These are phyloP conservation scores for Drosophila azteca DNA, from an alignment of 1,140 invertebrate genomes.

Conservation along the genomic window DNA sequence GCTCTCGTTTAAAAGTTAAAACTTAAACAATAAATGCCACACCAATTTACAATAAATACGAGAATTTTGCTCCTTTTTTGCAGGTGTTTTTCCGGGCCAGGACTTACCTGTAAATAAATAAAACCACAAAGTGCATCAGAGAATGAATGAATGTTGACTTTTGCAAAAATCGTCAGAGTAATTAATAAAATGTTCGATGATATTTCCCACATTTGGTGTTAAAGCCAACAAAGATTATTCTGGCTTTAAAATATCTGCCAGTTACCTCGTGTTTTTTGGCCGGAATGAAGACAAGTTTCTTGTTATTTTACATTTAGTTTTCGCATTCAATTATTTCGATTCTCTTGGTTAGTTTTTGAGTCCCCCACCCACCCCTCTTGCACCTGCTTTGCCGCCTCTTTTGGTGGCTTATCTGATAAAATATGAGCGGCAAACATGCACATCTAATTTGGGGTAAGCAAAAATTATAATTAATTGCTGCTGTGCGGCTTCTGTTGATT, in stretches of 20 bases:
- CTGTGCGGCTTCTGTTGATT: conserved; percentile 38
- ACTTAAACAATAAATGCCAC: conserved; percentile 36
- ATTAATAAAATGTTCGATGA: conserved; percentile 24
- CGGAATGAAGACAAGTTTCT: no score
- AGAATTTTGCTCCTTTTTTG: conserved; percentile 22
- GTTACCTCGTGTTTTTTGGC: no score
- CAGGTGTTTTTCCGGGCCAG: not conserved
- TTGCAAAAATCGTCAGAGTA: conserved; percentile 34
- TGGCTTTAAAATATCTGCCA: no score
- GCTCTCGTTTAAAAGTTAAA: conserved; percentile 9
- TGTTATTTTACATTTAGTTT: no score
- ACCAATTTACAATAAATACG: conserved; percentile 34
- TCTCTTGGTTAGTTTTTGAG: no score
- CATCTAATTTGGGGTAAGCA: conserved; percentile 64
- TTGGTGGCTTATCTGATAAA: conserved; percentile 58
- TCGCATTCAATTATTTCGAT: no score
- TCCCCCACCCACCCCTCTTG: no score
- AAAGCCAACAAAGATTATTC: no score
- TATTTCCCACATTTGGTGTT: no score
- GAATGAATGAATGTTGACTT: conserved; percentile 5
- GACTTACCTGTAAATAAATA: conserved; percentile 55
- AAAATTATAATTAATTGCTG: conserved; percentile 67
- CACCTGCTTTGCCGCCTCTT: conserved; percentile 7
- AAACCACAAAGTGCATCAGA: conserved; percentile 30
- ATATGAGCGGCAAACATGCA: conserved; percentile 75